These are phyloP conservation scores for Trissolcus basalis DNA, from an alignment of 1,140 invertebrate species.

Conservation along the genomic window DNA sequence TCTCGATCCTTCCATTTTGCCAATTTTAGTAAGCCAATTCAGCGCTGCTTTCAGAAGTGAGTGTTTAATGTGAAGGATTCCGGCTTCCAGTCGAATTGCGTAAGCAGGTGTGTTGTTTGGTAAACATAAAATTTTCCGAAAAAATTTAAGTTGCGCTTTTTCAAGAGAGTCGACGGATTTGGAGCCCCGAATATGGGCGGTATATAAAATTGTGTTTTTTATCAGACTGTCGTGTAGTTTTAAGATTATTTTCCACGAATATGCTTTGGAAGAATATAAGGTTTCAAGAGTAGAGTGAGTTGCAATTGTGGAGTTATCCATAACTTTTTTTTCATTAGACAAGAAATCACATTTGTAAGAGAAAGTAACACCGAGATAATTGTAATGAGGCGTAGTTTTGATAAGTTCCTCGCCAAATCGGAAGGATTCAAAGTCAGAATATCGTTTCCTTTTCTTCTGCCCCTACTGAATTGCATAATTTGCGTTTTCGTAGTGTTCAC, in stretches of 20 bases:
- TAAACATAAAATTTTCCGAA: conserved; percentile 1
- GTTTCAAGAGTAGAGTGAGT: background rate
- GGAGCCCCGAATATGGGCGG: background rate
- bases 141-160: background rate
- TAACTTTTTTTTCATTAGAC: background rate
- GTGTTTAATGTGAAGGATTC: too few species aligned
- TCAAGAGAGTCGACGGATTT: background rate
- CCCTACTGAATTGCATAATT: conserved; percentile 1
- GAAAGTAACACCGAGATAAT: conserved; percentile 5
- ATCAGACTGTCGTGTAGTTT: conserved; percentile 5
- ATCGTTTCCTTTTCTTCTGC: background rate
- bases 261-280: background rate
- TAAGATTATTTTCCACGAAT: background rate
- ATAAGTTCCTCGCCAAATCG: background rate
- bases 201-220: background rate
- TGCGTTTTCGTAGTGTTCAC: conserved; percentile 4
- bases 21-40: too few species aligned
- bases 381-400: background rate
- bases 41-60: too few species aligned
- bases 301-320: background rate
- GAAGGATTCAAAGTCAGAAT: conserved; percentile 2
- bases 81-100: too few species aligned
- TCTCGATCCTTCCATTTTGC: too few species aligned
- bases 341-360: background rate
- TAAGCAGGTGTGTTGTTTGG: conserved; percentile 6